Conservation (phyloP, 53 echinoderm and acorn worm species). For the Hippasteria phrygiana region DNA sequence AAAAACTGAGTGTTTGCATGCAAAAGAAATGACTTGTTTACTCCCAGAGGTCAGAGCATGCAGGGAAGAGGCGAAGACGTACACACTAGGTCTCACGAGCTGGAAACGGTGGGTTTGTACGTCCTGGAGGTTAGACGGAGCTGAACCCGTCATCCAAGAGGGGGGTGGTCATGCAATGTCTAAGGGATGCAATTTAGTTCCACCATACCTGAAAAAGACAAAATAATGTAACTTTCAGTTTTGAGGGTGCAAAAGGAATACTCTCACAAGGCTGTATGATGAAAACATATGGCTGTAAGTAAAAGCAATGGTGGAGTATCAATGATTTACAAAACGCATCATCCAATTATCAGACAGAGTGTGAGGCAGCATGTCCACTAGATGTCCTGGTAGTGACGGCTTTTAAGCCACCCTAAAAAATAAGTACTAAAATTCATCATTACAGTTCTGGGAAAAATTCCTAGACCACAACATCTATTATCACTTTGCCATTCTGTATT, state of each 20-base stretch:
- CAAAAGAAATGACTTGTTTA: background rate
- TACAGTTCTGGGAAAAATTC: no score
- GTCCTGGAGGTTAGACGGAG: background rate
- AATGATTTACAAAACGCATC: no score
- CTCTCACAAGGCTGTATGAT: background rate
- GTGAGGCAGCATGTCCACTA: no score
- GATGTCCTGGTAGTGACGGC: no score
- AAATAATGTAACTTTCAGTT: background rate
- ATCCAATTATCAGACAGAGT: no score
- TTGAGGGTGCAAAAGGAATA: background rate
- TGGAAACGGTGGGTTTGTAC: background rate
- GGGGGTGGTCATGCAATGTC: constrained; percentile 38
- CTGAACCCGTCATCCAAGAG: background rate
- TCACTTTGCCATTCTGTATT: no score
- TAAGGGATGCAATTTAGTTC: constrained; percentile 39
- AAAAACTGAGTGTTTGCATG: constrained; percentile 7
- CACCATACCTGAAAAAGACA: constrained; percentile 38
- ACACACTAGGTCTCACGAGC: background rate
- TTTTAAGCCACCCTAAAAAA: no score
- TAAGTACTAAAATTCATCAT: no score
- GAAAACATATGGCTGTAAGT: background rate
- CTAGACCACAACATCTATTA: no score
- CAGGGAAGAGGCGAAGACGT: background rate
- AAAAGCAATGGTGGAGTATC: no score
- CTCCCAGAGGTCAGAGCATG: constrained; percentile 20